Evolutionary conservation across 2,888 invertebrate genomes (phyloP).

Genomic region (Lasioglossum villosulum): DNA sequence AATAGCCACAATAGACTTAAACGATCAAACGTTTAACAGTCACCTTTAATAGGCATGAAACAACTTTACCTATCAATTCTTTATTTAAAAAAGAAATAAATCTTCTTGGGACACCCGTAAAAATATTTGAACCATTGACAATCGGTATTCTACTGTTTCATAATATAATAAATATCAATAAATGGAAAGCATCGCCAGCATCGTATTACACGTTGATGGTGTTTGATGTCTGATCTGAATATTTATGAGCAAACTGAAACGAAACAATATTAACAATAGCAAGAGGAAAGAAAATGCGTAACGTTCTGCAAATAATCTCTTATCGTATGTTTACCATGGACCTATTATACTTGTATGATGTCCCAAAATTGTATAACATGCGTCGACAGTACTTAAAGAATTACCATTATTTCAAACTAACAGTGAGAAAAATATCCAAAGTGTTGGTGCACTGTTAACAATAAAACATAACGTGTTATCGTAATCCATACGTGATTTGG

Average conservation of each 20-base stretch:
- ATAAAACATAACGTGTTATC: not conserved
- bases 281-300: not conserved
- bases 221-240: not conserved
- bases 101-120: not conserved
- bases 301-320: not conserved
- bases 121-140: constrained; percentile 18
- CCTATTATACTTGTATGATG: constrained; percentile 1
- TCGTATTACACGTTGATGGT: not conserved
- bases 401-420: not conserved
- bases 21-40: not conserved
- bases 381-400: not conserved
- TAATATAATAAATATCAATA: not conserved
- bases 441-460: not conserved
- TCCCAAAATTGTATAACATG: not conserved
- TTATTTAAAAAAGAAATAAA: not conserved
- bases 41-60: not conserved
- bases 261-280: not conserved
- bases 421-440: not conserved
- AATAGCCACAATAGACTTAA: not conserved
- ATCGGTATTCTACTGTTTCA: constrained; percentile 14
- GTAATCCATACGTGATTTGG: not conserved
- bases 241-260: constrained; percentile 7
- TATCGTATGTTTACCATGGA: not conserved
- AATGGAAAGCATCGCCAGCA: not conserved
- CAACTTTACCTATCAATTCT: not conserved